Conservation (phyloP, 2,113 vertebrate species). For the Stercorarius parasiticus region DNA sequence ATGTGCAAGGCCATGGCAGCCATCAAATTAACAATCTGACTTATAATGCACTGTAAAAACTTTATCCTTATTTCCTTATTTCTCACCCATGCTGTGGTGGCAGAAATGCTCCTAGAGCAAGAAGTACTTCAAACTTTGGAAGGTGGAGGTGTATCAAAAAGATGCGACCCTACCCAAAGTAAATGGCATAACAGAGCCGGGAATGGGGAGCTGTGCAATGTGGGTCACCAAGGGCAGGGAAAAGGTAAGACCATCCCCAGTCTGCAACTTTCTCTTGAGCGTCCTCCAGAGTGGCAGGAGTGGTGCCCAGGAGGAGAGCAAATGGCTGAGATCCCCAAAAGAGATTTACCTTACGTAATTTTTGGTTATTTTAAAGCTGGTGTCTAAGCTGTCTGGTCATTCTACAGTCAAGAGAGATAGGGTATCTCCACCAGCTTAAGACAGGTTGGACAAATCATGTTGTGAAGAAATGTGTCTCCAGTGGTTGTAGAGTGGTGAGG, state of each 20-base stretch:
- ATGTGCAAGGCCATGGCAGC: background rate
- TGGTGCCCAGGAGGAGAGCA: background rate
- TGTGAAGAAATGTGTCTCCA: background rate
- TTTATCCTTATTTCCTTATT: background rate
- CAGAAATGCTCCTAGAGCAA: background rate
- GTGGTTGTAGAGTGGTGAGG: background rate
- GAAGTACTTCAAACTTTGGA: background rate
- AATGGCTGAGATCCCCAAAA: background rate
- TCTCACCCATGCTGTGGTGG: background rate
- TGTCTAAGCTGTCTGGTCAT: background rate
- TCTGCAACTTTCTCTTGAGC: background rate
- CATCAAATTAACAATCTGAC: background rate
- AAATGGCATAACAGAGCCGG: rapidly evolving
- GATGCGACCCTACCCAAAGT: background rate
- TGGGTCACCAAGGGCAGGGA: background rate
- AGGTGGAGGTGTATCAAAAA: background rate
- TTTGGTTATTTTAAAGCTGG: background rate
- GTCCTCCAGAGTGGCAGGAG: background rate
- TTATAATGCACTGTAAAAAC: background rate
- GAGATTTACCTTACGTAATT: background rate
- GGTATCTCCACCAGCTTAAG: background rate
- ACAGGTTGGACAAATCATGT: background rate
- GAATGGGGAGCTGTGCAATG: background rate
- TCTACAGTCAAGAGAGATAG: background rate
- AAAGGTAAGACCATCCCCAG: background rate